These are phyloP conservation scores for Hyposmocoma kahamanoa DNA, from an alignment of 1,140 invertebrate species.

Conservation along the genomic window DNA sequence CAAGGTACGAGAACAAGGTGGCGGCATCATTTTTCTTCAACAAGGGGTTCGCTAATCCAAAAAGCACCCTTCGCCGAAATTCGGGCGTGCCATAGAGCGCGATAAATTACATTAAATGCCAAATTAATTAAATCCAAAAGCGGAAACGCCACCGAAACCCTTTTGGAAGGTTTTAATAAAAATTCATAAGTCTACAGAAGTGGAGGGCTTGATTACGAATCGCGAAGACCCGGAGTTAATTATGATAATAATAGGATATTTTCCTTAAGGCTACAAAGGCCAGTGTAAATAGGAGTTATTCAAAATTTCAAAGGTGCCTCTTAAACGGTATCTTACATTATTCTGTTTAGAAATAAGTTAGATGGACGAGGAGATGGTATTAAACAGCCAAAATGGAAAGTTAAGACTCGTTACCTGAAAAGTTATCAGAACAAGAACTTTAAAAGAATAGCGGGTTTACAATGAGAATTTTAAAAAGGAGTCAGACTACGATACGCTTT, in stretches of 20 bases:
- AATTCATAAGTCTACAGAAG: constrained; percentile 25
- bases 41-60: constrained; percentile 18
- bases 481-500: too few relatives aligned
- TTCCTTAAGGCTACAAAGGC: not conserved
- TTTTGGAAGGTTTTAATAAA: constrained; percentile 28
- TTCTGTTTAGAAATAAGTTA: too few relatives aligned
- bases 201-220: constrained; percentile 1
- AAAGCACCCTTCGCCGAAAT: constrained; percentile 14
- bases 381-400: too few relatives aligned
- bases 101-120: constrained; percentile 55
- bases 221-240: not conserved
- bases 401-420: too few relatives aligned
- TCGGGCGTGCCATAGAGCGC: constrained; percentile 15
- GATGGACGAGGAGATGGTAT: too few relatives aligned
- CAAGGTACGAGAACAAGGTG: too few relatives aligned
- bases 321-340: too few relatives aligned
- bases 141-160: constrained; percentile 25
- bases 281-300: not conserved
- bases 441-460: too few relatives aligned
- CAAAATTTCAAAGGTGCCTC: too few relatives aligned
- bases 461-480: too few relatives aligned
- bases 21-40: not conserved
- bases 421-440: too few relatives aligned
- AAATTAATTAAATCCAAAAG: constrained; percentile 51
- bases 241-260: not conserved